These are phyloP conservation scores for Pseudorectes ferrugineus DNA, from an alignment of 2,113 vertebrate species.

Conservation along the genomic window DNA sequence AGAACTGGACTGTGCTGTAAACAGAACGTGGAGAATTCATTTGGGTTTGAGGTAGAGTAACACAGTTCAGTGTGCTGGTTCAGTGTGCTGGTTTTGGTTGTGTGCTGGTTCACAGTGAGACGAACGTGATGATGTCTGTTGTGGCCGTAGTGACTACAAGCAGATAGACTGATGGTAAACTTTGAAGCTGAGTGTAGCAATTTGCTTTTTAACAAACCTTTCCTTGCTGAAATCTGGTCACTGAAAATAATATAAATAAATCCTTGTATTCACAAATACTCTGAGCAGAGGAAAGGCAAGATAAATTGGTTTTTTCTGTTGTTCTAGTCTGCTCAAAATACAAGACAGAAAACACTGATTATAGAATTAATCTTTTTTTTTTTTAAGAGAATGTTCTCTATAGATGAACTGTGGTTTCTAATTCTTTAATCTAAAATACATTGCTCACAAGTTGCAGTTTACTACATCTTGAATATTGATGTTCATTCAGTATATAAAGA, in stretches of 20 bases:
- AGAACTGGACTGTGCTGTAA: neutral
- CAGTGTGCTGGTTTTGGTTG: neutral
- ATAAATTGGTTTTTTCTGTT: neutral
- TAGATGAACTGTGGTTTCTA: neutral
- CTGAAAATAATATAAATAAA: neutral
- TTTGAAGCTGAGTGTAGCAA: neutral
- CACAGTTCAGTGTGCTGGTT: fast-evolving
- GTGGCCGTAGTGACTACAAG: neutral
- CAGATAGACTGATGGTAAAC: neutral
- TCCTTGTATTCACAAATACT: neutral
- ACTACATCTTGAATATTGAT: conserved; percentile 10
- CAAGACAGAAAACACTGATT: neutral
- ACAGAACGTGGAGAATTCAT: neutral
- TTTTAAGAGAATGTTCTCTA: neutral
- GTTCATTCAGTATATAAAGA: conserved; percentile 60
- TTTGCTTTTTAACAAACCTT: neutral
- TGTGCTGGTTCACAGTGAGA: neutral
- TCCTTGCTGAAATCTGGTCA: neutral
- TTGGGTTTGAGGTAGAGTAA: neutral
- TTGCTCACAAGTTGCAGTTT: neutral
- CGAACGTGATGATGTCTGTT: neutral
- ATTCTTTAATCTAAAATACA: conserved; percentile 2
- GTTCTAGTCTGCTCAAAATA: neutral
- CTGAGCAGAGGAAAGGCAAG: neutral
- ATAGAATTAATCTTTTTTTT: neutral